These are phyloP conservation scores for Leucosticte australis DNA, from an alignment of 2,113 vertebrate species.

Conservation along the genomic window DNA sequence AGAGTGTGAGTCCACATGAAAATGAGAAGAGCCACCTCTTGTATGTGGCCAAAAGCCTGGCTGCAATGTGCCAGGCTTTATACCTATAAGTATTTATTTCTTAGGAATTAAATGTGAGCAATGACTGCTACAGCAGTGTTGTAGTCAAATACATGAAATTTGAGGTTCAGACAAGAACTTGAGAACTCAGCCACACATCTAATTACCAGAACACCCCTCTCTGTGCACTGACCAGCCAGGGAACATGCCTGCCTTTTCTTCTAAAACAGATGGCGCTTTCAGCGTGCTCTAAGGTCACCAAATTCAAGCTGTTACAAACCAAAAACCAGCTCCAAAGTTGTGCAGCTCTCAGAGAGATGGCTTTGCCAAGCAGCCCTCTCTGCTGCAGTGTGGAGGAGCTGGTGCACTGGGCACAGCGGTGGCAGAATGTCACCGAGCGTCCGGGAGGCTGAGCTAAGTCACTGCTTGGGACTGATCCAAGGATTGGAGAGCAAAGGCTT, in stretches of 20 bases:
- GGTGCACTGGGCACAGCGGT: not conserved
- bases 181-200: not conserved
- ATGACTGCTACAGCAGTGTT: not conserved
- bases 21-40: not conserved
- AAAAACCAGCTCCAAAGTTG: constrained; percentile 27
- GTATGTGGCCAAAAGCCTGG: not conserved
- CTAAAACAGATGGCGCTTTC: constrained; percentile 49
- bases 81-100: not conserved
- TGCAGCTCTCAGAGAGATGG: not conserved
- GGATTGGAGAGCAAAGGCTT: constrained; percentile 39
- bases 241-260: not conserved
- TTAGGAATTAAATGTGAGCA: not conserved
- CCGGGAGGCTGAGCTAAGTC: constrained; percentile 30
- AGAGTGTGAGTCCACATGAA: not conserved
- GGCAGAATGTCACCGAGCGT: constrained; percentile 1
- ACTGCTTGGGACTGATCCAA: constrained; percentile 22
- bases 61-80: not conserved
- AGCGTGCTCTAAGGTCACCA: constrained; percentile 24
- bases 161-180: not conserved
- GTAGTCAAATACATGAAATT: not conserved
- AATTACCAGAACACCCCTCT: not conserved
- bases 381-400: not conserved
- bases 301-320: constrained; percentile 59
- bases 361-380: constrained; percentile 14
- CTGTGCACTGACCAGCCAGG: not conserved